Conservation (phyloP, 1,140 invertebrate species). For the Euura saliciscinereae region DNA sequence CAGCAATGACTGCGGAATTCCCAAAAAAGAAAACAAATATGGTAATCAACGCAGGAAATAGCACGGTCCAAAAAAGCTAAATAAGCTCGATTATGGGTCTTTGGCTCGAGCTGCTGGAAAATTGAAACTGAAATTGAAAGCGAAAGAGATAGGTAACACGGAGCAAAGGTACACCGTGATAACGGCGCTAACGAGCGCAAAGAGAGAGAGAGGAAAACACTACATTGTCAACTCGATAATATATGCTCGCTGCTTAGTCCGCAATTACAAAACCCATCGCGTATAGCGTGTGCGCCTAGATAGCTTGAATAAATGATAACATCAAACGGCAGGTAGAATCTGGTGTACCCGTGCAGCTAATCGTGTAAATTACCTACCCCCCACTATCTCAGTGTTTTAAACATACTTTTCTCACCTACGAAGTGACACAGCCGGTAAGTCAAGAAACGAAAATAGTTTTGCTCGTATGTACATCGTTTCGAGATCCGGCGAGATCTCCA, state of each 20-base stretch:
- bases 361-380: no score
- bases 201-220: neutral
- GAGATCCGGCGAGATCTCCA: constrained; percentile 27
- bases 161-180: neutral
- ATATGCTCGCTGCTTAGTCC: no score
- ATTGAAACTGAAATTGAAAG: constrained; percentile 5
- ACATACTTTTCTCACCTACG: neutral
- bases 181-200: constrained; percentile 9
- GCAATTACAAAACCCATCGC: no score
- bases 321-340: no score
- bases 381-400: no score
- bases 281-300: no score
- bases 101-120: neutral
- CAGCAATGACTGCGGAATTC: neutral
- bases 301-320: no score
- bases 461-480: neutral
- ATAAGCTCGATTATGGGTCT: neutral
- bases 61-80: neutral
- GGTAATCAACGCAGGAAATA: neutral
- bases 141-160: neutral
- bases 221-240: no score
- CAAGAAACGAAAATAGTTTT: neutral
- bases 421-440: neutral
- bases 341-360: no score
- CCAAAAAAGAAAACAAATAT: neutral